Evolutionary conservation across 2,113 vertebrate genomes (phyloP), one percentile per base, ranked within the genome.

Genomic region (Crotalus viridis): DNA sequence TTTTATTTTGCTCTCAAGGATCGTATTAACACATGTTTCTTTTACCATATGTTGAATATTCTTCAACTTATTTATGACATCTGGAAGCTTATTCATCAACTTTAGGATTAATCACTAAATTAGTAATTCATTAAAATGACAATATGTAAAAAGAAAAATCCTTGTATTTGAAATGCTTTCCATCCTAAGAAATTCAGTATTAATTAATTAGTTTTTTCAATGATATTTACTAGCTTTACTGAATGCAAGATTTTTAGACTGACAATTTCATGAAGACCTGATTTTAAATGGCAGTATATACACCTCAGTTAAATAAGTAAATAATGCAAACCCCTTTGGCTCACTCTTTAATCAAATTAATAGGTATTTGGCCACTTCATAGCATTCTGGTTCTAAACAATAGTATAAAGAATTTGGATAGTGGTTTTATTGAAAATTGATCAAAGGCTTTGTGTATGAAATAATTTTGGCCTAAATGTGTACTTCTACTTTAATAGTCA

Each of bases 11-110:
- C 69, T 74, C 69, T 74, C 69, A 39, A 74, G 33, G n/a, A 91
- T 91, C 85, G 55, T 17, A 94, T 69, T 93, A 55, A n/a, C 69
- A 85, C 33, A 28, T 51, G 91, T 93, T 94, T 64, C 43, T 91
- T 94, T 9, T 89, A 89, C 13, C 7, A 87, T 64, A 5, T 94
- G 12, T 91, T 95, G 92, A 93, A 95, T 43, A 93, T 55, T 94
- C 51, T 48, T 48, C 51, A 33, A 33, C 46, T 92, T 48, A 88
- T 89, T 95, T 95, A 93, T 91, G 91, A 89, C 26, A 94, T 17
- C n/a, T 91, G 24, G 4, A 69, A 1, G 1, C 33, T 24, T 43
- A 81, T 94, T 91, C 5, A 90, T 81, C 28, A 92, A n/a, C 28
- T 94, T 69, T 48, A 92, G 28, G 86, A 57, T 93, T 94, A 91